These are phyloP conservation scores for Cordilura impudica DNA, from an alignment of 2,888 invertebrate genomes.

Conservation along the genomic window DNA sequence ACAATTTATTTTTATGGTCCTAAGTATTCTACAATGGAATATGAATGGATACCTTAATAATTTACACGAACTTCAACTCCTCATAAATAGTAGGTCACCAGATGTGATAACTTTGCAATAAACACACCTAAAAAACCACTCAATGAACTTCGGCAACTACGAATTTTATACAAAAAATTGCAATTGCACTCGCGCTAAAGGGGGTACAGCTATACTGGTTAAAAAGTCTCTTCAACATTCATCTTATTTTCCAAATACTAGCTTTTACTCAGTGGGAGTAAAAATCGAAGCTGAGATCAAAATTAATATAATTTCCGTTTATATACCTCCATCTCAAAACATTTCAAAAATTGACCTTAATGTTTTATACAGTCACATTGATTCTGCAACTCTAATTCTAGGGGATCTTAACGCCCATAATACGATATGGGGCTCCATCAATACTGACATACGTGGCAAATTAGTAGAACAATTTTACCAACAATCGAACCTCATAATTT, in stretches of 20 bases:
- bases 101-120: slow-evolving; percentile 28
- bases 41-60: slow-evolving; percentile 24
- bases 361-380: not conserved
- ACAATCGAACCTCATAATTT: too few relatives aligned
- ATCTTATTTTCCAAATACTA: slow-evolving; percentile 5
- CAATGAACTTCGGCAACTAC: slow-evolving; percentile 21
- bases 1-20: not conserved
- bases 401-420: slow-evolving; percentile 24
- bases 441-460: too few relatives aligned
- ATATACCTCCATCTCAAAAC: too few relatives aligned
- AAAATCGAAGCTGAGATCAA: too few relatives aligned
- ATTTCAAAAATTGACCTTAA: not conserved
- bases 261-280: too few relatives aligned
- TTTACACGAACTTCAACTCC: slow-evolving; percentile 23
- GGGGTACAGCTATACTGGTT: slow-evolving; percentile 27
- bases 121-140: not conserved
- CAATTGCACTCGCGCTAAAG: slow-evolving; percentile 8
- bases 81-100: slow-evolving; percentile 14
- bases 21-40: slow-evolving; percentile 42
- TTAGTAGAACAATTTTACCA: too few relatives aligned
- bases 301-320: too few relatives aligned
- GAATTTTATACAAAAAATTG: not conserved
- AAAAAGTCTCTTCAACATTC: slow-evolving; percentile 26
- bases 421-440: slow-evolving; percentile 5
- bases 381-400: not conserved